Evolutionary conservation across 2,113 vertebrate species (phyloP).

Genomic region (Nerophis ophidion): DNA sequence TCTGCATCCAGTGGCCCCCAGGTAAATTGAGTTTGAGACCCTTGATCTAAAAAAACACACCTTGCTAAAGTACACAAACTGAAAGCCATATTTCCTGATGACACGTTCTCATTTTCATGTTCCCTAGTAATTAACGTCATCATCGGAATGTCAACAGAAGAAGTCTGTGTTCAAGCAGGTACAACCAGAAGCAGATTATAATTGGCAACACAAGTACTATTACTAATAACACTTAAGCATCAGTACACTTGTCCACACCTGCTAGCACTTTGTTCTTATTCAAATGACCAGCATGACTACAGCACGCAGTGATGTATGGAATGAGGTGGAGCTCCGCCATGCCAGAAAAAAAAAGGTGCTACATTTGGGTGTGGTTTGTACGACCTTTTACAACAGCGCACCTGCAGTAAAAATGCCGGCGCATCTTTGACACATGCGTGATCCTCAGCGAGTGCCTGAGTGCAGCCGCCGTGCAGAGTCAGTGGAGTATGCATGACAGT

Average conservation of each 20-base stretch:
- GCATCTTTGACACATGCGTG: not conserved
- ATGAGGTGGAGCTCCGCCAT: slow-evolving; percentile 28
- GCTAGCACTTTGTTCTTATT: slow-evolving; percentile 24
- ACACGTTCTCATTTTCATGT: too few relatives aligned
- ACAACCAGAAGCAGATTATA: not conserved
- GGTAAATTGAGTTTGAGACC: too few relatives aligned
- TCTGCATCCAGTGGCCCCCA: too few relatives aligned
- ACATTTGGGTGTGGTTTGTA: not conserved
- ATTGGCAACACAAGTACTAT: not conserved
- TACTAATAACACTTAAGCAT: not conserved
- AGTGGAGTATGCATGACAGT: not conserved
- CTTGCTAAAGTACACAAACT: too few relatives aligned
- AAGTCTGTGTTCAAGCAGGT: slow-evolving; percentile 14
- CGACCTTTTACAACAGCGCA: slow-evolving; percentile 6
- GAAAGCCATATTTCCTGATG: too few relatives aligned
- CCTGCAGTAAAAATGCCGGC: not conserved
- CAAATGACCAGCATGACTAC: slow-evolving; percentile 10
- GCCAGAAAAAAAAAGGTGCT: not conserved
- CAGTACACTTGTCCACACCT: slow-evolving; percentile 11
- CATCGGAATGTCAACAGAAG: too few relatives aligned
- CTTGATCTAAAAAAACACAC: too few relatives aligned
- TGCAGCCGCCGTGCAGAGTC: too few relatives aligned
- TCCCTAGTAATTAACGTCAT: too few relatives aligned
- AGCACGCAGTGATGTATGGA: slow-evolving; percentile 16
- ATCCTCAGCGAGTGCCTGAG: not conserved